Percentiles rank a stretch among this genome's conserved stretches.
Evolutionary conservation across 2,797 vertebrate species (phyloP).

Genomic region (Lepidocolaptes lacrymiger): DNA sequence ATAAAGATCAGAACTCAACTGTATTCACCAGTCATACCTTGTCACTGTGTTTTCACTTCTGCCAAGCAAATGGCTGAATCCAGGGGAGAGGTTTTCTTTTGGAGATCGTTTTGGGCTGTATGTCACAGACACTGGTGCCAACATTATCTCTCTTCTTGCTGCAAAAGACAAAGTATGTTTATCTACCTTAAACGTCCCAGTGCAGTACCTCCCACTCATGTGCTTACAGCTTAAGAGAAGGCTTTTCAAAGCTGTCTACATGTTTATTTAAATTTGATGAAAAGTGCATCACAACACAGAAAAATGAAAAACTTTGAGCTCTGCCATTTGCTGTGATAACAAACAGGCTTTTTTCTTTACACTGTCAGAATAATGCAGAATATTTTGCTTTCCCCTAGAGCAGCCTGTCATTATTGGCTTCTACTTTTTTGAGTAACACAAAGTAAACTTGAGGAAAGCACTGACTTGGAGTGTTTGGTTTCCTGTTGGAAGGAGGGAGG

Average conservation of each 20-base stretch:
- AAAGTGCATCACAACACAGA: not conserved
- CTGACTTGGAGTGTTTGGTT: constrained; percentile 85
- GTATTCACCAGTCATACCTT: constrained; percentile 12
- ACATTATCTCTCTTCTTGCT: constrained; percentile 91
- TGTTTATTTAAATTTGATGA: not conserved
- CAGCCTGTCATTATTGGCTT: not conserved
- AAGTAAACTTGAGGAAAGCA: not conserved
- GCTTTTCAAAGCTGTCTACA: not conserved
- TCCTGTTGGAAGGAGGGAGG: constrained; percentile 87
- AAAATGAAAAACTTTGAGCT: not conserved
- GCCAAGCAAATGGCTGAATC: constrained; percentile 86
- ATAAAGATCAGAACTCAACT: not conserved
- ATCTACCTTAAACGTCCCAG: not conserved
- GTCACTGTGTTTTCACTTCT: constrained; percentile 79
- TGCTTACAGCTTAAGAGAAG: not conserved
- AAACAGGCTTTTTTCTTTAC: not conserved
- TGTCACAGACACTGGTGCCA: constrained; percentile 85
- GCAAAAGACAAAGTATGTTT: constrained; percentile 40
- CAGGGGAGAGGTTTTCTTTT: constrained; percentile 92
- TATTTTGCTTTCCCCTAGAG: not conserved
- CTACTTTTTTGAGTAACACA: not conserved
- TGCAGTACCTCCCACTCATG: not conserved
- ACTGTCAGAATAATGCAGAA: not conserved
- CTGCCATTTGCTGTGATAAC: not conserved
- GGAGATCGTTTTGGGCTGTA: constrained; percentile 96